Evolutionary conservation across 2,888 invertebrate genomes (phyloP).

Genomic region (Plagiodera versicolora): DNA sequence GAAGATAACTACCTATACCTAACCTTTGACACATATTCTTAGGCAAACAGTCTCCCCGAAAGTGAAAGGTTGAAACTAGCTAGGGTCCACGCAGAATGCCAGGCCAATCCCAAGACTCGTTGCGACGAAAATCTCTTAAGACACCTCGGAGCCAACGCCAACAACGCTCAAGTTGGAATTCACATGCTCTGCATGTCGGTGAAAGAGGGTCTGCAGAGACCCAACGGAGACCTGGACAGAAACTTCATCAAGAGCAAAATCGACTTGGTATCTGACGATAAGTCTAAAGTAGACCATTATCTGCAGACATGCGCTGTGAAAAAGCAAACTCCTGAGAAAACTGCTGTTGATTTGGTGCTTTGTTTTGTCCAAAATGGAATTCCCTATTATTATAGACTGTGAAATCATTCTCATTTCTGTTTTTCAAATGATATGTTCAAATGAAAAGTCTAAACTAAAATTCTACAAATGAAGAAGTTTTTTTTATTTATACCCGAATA

Average conservation of each 20-base stretch:
- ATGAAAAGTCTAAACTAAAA: neutral
- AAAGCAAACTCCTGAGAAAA: slow-evolving; percentile 18
- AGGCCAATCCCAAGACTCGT: slow-evolving; percentile 22
- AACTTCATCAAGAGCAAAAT: slow-evolving; percentile 18
- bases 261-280: slow-evolving; percentile 13
- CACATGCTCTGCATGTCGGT: slow-evolving; percentile 31
- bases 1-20: no score
- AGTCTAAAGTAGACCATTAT: slow-evolving; percentile 14
- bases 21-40: neutral
- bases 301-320: slow-evolving; percentile 18
- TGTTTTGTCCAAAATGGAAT: slow-evolving; percentile 25
- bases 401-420: neutral
- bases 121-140: slow-evolving; percentile 23
- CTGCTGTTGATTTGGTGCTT: slow-evolving; percentile 21
- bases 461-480: neutral
- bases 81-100: slow-evolving; percentile 23
- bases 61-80: slow-evolving; percentile 19
- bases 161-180: slow-evolving; percentile 19
- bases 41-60: slow-evolving; percentile 17
- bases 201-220: slow-evolving; percentile 23
- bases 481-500: no score
- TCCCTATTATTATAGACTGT: slow-evolving; percentile 25
- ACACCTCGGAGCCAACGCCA: slow-evolving; percentile 15
- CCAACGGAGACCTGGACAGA: slow-evolving; percentile 19
- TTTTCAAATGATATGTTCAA: neutral